Evolutionary conservation across 64 coral and sea anemone species (phyloP), one percentile per base, ranked within the genome.

Genomic region (Montipora foliosa): DNA sequence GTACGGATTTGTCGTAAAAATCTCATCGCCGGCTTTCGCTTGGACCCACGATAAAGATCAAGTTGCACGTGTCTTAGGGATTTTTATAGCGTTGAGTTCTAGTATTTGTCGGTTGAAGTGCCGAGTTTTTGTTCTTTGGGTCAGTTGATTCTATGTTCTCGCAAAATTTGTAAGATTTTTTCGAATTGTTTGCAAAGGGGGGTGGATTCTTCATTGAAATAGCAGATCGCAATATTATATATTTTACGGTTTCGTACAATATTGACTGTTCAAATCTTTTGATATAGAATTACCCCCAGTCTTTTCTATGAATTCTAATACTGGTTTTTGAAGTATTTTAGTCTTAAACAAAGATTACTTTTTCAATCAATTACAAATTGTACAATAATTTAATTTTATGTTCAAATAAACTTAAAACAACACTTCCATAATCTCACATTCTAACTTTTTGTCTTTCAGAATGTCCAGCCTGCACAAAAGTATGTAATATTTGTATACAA

Each of bases 391-490:
- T 7, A 13, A 16, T 68, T 68, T 68, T 68, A 68, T 16, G 64
- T 68, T 68, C 37, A 37, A 37, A 37, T 37, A 37, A 37, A 37
- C 37, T 14, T 68, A 57, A 57, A 57, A 57, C 11, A 57, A 57
- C 53, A 37, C 37, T 37, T 37, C 37, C 37, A 37, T 37, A 64
- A 14, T 49, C 5, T 49, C 5, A 14, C 14, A 20, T 87, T 2
- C 78, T 48, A 16, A 44, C 78, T 49, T 60, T 67, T 50, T 37
- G 37, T 0, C 10, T 87, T 93, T 87, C 91, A 93, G 91, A 87
- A 59, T 93, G 83, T 75, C 25, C 45, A 75, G 20, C 74, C 83
- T 48, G 61, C 91, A 44, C 82, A 69, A 71, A 93, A 77, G 91
- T 93, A 79, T 79, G 83, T 70, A 87, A 77, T 17, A 2, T 7